These are phyloP conservation scores for Telmatherina bonti DNA, from an alignment of 2,797 vertebrate genomes.

Conservation along the genomic window DNA sequence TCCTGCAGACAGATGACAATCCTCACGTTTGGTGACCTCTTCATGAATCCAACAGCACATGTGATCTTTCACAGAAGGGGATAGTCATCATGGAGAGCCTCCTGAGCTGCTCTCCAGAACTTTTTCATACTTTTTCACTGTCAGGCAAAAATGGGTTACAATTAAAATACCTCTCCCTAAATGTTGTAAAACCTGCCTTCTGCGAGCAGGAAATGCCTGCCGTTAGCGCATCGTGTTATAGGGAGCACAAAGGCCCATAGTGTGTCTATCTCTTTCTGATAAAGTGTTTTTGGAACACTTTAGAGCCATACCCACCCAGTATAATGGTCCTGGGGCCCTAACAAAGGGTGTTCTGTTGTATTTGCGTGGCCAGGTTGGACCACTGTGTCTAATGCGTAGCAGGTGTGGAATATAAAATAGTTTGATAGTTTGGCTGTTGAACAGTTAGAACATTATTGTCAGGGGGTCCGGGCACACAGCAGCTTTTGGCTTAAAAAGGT, in stretches of 20 bases:
- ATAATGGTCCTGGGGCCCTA: conserved; percentile 68
- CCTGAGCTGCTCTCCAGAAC: conserved; percentile 51
- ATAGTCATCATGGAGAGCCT: conserved; percentile 44
- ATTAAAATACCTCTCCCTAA: conserved; percentile 81
- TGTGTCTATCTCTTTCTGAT: conserved; percentile 81
- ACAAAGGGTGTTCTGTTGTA: conserved; percentile 80
- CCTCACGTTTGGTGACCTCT: conserved; percentile 21
- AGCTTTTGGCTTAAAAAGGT: conserved; percentile 67
- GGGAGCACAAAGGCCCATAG: conserved; percentile 74
- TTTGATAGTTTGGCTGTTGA: conserved; percentile 78
- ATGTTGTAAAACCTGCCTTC: conserved; percentile 77
- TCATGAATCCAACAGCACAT: conserved; percentile 49
- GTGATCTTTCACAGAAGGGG: conserved; percentile 31
- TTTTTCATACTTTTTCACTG: conserved; percentile 58
- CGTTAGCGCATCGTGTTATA: conserved; percentile 70
- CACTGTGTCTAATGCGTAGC: conserved; percentile 76
- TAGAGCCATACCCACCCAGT: conserved; percentile 60
- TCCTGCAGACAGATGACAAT: conserved; percentile 29
- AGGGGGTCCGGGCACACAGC: conserved; percentile 66
- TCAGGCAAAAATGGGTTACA: conserved; percentile 73
- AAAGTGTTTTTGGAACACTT: conserved; percentile 76
- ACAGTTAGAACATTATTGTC: conserved; percentile 79
- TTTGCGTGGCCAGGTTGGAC: conserved; percentile 67
- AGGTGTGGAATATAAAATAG: conserved; percentile 83
- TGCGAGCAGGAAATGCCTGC: conserved; percentile 76